A percentile compares a stretch with the other conserved stretches of the same genome.
Evolutionary conservation across 2,113 vertebrate genomes (phyloP).

Genomic region (Mohoua ochrocephala): DNA sequence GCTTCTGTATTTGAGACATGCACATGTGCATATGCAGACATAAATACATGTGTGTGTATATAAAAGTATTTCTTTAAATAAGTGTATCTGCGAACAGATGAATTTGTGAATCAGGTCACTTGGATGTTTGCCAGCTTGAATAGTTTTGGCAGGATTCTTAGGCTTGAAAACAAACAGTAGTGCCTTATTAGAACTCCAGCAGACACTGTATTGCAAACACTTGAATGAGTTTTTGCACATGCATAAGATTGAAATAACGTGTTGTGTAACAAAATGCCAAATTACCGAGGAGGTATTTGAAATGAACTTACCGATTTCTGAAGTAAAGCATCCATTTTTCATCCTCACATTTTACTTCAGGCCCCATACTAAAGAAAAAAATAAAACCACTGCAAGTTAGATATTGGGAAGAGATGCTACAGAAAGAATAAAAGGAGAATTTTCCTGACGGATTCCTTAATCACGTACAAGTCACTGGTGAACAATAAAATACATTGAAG

Average conservation of each 20-base stretch:
- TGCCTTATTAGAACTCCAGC: conserved; percentile 3
- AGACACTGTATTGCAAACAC: background rate
- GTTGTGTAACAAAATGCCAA: conserved; percentile 29
- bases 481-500: conserved; percentile 68
- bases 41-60: background rate
- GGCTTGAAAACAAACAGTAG: background rate
- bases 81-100: background rate
- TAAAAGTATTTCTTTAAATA: background rate
- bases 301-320: conserved; percentile 14
- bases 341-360: conserved; percentile 38
- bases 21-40: background rate
- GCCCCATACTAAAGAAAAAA: background rate
- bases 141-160: background rate
- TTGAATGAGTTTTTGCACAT: conserved; percentile 28
- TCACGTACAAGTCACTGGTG: conserved; percentile 68
- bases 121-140: background rate
- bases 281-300: conserved; percentile 2
- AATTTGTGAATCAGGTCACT: background rate
- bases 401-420: conserved; percentile 25
- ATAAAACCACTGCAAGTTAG: background rate
- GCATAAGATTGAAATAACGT: background rate
- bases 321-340: conserved; percentile 32
- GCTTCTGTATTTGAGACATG: background rate
- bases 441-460: conserved; percentile 80
- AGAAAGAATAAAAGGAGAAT: conserved; percentile 61